Percentiles rank a stretch among this genome's conserved stretches.
These are phyloP conservation scores for Cotesia vestalis DNA, from an alignment of 1,140 invertebrate species.

Conservation along the genomic window DNA sequence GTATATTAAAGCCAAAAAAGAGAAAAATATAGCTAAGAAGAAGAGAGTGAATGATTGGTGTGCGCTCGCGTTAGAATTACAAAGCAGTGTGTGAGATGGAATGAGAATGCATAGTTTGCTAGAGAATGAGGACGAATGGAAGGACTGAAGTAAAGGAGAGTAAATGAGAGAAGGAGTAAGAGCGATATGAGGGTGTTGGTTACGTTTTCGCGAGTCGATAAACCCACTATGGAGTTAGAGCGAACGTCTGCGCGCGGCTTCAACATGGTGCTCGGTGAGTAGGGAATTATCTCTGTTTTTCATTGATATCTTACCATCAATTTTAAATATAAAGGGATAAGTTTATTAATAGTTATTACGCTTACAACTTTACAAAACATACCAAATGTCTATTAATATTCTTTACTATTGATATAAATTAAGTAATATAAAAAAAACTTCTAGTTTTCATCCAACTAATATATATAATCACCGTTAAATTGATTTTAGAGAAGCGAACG, in stretches of 20 bases:
- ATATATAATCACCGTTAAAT: background rate
- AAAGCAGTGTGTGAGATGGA: background rate
- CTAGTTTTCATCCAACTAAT: background rate
- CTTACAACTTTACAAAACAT: background rate
- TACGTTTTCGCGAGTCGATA: constrained; percentile 26
- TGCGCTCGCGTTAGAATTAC: constrained; percentile 5
- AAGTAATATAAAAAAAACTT: background rate
- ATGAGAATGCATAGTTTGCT: constrained; percentile 1
- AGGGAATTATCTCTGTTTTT: constrained; percentile 13
- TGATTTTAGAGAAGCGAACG: constrained; percentile 55
- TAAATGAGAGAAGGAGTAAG: background rate
- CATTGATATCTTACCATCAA: background rate
- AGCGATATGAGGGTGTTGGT: constrained; percentile 28
- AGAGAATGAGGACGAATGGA: constrained; percentile 25
- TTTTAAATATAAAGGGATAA: background rate
- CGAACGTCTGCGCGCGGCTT: constrained; percentile 29
- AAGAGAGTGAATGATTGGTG: background rate
- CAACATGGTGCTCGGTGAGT: constrained; percentile 32
- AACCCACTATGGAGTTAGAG: constrained; percentile 14
- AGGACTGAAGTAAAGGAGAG: constrained; percentile 21
- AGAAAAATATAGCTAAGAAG: background rate
- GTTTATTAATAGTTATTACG: background rate
- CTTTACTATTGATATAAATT: background rate
- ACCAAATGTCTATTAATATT: background rate
- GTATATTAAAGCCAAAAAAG: background rate